Conservation (phyloP, 2,888 invertebrate genomes). For the Hirtodrosophila cameraria region DNA sequence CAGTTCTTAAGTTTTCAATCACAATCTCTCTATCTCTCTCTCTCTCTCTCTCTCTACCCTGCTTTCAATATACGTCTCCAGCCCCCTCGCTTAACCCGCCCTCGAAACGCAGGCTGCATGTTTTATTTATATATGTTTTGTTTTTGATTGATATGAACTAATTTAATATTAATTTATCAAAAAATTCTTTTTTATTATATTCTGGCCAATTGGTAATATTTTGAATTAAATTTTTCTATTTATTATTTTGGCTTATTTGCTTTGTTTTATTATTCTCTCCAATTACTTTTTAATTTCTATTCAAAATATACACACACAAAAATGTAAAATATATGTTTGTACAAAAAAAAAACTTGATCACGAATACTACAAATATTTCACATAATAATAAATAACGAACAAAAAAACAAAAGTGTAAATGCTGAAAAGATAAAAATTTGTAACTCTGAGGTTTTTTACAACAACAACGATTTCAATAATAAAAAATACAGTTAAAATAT, state of each 20-base stretch:
- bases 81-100: conserved; percentile 10
- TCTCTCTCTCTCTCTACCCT: conserved; percentile 13
- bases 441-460: conserved; percentile 2
- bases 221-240: conserved; percentile 9
- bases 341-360: conserved; percentile 46
- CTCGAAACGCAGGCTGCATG: conserved; percentile 52
- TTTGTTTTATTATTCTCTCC: conserved; percentile 5
- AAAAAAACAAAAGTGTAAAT: conserved; percentile 8
- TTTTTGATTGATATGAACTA: conserved; percentile 1
- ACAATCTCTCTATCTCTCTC: conserved; percentile 10
- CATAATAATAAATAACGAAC: not conserved
- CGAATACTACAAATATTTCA: conserved; percentile 6
- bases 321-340: conserved; percentile 72
- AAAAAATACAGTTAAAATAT: conserved; percentile 20
- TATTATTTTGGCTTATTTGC: conserved; percentile 29
- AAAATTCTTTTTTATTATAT: conserved; percentile 20
- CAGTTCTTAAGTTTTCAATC: conserved; percentile 14
- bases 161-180: conserved; percentile 19
- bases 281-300: conserved; percentile 7
- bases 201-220: conserved; percentile 38
- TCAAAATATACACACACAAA: conserved; percentile 70
- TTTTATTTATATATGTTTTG: conserved; percentile 28
- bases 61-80: conserved; percentile 8
- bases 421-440: conserved; percentile 14
- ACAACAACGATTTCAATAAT: not conserved